These are phyloP conservation scores for Epizoanthus rinbou DNA, from an alignment of 92 coral and sea anemone genomes.

Conservation along the genomic window DNA sequence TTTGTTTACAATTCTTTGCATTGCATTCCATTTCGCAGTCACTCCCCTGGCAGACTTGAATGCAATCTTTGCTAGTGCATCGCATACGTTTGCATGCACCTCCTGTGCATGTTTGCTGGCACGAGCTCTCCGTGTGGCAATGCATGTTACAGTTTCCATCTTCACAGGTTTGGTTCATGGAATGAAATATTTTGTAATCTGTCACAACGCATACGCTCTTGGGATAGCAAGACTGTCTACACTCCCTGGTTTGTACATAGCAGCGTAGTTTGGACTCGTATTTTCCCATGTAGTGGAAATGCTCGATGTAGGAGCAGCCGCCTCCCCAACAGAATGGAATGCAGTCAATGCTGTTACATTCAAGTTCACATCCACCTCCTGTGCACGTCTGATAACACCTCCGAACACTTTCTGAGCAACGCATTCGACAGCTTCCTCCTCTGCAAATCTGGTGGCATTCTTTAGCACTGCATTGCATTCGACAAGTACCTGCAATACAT, in stretches of 20 bases:
- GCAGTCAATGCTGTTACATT: slow-evolving; percentile 21
- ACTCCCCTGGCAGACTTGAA: slow-evolving; percentile 26
- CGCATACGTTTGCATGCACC: slow-evolving; percentile 30
- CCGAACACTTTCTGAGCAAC: slow-evolving; percentile 18
- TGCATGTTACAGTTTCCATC: slow-evolving; percentile 35
- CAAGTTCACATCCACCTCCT: slow-evolving; percentile 35
- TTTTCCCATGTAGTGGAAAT: slow-evolving; percentile 1
- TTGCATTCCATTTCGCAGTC: slow-evolving; percentile 41
- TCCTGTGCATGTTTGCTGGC: slow-evolving; percentile 13
- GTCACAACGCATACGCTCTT: slow-evolving; percentile 25
- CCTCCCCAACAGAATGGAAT: slow-evolving; percentile 47
- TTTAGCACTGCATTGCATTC: slow-evolving; percentile 34
- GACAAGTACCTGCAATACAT: slow-evolving; percentile 33
- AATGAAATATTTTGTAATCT: slow-evolving; percentile 40
- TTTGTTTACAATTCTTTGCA: slow-evolving; percentile 30
- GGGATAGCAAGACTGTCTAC: slow-evolving; percentile 15
- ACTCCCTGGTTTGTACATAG: slow-evolving; percentile 24
- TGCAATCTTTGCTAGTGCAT: slow-evolving; percentile 26
- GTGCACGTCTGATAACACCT: slow-evolving; percentile 38
- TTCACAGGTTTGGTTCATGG: slow-evolving; percentile 31
- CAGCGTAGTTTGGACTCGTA: slow-evolving; percentile 31
- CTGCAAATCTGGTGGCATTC: slow-evolving; percentile 44
- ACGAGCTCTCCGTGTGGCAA: slow-evolving; percentile 37
- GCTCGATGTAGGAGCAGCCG: slow-evolving; percentile 28
- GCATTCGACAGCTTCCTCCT: slow-evolving; percentile 38